phyloP scores from a whole-genome alignment of 2,113 vertebrate species.

The Menidia beryllina region DNA sequence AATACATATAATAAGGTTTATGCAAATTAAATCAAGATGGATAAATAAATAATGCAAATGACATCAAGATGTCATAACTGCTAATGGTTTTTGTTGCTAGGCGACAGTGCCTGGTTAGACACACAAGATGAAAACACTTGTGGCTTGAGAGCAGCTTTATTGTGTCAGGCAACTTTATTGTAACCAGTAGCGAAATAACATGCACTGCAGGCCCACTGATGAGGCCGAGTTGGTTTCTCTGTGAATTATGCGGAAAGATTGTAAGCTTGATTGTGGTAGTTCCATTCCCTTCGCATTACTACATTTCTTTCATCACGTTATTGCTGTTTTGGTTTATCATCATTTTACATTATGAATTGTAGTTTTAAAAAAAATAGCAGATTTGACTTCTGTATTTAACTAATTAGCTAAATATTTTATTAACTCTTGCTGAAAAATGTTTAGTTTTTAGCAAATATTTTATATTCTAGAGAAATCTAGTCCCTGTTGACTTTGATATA shows the following conservation, averaged over 20 bases:
- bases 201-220: neutral
- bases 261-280: too few species aligned
- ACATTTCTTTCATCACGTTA: neutral
- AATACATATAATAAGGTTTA: conserved; percentile 15
- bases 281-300: neutral
- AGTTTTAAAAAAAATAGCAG: neutral
- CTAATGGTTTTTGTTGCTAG: conserved; percentile 69
- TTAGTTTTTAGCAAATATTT: too few species aligned
- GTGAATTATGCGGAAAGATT: neutral
- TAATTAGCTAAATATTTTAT: too few species aligned
- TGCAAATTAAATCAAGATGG: conserved; percentile 55
- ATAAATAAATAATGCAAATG: conserved; percentile 71
- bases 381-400: neutral
- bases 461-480: too few species aligned
- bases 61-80: conserved; percentile 60
- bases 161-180: conserved; percentile 43
- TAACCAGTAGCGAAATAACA: conserved; percentile 10
- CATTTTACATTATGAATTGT: neutral
- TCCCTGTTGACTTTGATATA: too few species aligned
- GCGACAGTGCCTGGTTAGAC: conserved; percentile 59
- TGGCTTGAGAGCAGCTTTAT: conserved; percentile 49
- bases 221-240: neutral
- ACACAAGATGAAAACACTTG: conserved; percentile 52
- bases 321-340: too few species aligned
- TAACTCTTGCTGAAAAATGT: too few species aligned